These are phyloP conservation scores for Centrocercus urophasianus DNA, from an alignment of 2,113 vertebrate genomes.

Conservation along the genomic window DNA sequence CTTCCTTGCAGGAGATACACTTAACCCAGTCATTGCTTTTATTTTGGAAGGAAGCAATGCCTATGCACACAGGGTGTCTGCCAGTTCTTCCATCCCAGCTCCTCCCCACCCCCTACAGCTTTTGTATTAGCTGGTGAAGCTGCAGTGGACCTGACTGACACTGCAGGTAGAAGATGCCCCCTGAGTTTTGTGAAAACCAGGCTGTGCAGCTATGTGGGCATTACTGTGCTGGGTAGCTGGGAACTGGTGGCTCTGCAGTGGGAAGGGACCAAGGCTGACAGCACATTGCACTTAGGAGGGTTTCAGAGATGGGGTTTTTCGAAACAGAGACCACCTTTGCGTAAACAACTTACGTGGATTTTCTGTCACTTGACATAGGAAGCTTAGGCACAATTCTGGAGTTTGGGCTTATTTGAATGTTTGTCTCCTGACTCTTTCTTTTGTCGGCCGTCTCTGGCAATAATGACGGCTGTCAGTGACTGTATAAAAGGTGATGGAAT, in stretches of 20 bases:
- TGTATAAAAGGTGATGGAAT: constrained; percentile 17
- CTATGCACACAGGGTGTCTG: not conserved
- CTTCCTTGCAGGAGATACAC: not conserved
- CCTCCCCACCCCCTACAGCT: not conserved
- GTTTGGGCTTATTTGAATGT: not conserved
- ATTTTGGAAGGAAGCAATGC: not conserved
- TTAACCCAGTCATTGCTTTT: not conserved
- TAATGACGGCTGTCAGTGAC: constrained; percentile 21
- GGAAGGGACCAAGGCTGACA: not conserved
- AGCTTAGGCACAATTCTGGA: not conserved
- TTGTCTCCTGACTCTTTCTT: not conserved
- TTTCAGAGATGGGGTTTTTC: not conserved
- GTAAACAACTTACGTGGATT: not conserved
- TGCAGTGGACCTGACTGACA: not conserved
- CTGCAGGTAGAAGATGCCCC: not conserved
- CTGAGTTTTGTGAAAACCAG: not conserved
- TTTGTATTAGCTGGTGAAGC: not conserved
- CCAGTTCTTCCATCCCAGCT: not conserved
- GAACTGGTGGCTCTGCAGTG: rapidly evolving
- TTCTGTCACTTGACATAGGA: not conserved
- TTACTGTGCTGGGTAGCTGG: not conserved
- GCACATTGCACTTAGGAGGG: rapidly evolving
- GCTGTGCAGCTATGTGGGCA: not conserved
- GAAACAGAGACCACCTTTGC: not conserved
- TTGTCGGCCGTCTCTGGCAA: not conserved